Base-by-base conservation (phyloP, 2,797 vertebrate genomes). In the Syndactyla subalaris region DNA sequence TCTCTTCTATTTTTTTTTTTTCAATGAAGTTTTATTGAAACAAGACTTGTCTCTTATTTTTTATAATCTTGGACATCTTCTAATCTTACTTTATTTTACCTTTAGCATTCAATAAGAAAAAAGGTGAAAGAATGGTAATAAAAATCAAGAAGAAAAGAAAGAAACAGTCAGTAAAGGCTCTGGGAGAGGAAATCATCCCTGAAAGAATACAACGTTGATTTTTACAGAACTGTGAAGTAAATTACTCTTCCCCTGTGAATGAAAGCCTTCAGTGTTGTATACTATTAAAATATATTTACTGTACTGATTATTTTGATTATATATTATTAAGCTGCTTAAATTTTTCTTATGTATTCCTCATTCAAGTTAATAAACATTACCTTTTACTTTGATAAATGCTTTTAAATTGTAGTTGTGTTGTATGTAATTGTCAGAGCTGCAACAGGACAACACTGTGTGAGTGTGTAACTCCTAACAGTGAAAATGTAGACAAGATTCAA, bases 111-210 rank as follows among this genome's bases (percentile, higher is more conserved):
- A 32, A 58, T 80, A 85, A 81, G 92, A 97, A 61, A 79, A 92
- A 68, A 45, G 41, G 83, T 6, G 93, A 83, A 95, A 92, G 58
- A 85, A 92, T 85, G 80, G 30, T 93, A 54, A 96, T 96, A 94
- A 97, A 95, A 96, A 97, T 95, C 55, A 97, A 92, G 88, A 97
- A 93, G 93, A 97, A 95, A 87, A 97, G 71, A 96, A 98, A 92
- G 97, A 97, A 97, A 79, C 71, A 80, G 11, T 22, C 72, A n/a
- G 41, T 80, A 65, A 95, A 94, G 74, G 34, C 63, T 81, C 36
- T 41, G 36, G 70, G 51, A 2, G 18, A 86, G 51, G 81, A 95
- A 85, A 70, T 88, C 45, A 57, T 81, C 55, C 38, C 76, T 75
- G 96, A 96, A 93, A 95, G 59, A 63, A 83, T 34, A 72, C 93